phyloP scores from a whole-genome alignment of 2,888 invertebrate genomes.

The Agonopterix arenella region DNA sequence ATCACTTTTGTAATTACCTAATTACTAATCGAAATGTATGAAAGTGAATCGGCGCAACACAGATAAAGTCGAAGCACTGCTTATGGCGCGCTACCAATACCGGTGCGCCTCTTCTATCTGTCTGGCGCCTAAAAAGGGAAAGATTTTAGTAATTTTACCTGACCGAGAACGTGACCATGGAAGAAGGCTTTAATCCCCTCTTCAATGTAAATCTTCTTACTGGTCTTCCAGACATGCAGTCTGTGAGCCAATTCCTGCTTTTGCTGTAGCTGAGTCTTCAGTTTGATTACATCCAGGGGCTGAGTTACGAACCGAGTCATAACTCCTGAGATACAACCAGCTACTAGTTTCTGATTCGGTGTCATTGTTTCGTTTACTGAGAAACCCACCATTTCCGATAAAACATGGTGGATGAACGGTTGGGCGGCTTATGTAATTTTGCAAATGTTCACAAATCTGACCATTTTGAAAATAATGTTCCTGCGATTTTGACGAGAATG shows the following conservation, averaged over 20 bases:
- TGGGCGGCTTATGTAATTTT: too few species aligned
- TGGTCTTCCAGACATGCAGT: constrained; percentile 77
- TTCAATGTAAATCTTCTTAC: constrained; percentile 82
- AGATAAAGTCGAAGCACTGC: too few species aligned
- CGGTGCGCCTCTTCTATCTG: too few species aligned
- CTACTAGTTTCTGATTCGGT: constrained; percentile 43
- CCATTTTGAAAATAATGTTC: too few species aligned
- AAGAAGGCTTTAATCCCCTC: constrained; percentile 92
- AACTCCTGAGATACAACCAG: constrained; percentile 47
- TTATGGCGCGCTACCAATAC: too few species aligned
- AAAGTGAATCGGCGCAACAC: too few species aligned
- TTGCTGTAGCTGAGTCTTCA: constrained; percentile 90
- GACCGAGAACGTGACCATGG: constrained; percentile 97
- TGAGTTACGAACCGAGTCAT: constrained; percentile 64
- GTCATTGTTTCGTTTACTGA: constrained; percentile 39
- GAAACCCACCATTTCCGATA: constrained; percentile 34
- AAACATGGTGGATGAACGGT: too few species aligned
- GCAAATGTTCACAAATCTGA: too few species aligned
- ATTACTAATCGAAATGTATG: too few species aligned
- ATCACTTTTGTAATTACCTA: too few species aligned
- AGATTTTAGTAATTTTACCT: constrained; percentile 52
- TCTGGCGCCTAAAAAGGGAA: too few species aligned
- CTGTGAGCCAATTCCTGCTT: neutral
- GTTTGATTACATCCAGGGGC: constrained; percentile 96
- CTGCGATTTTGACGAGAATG: too few species aligned